A percentile compares a stretch with the other conserved stretches of the same genome.
Conservation (phyloP, 2,888 invertebrate species). For the Aphidoletes aphidimyza region DNA sequence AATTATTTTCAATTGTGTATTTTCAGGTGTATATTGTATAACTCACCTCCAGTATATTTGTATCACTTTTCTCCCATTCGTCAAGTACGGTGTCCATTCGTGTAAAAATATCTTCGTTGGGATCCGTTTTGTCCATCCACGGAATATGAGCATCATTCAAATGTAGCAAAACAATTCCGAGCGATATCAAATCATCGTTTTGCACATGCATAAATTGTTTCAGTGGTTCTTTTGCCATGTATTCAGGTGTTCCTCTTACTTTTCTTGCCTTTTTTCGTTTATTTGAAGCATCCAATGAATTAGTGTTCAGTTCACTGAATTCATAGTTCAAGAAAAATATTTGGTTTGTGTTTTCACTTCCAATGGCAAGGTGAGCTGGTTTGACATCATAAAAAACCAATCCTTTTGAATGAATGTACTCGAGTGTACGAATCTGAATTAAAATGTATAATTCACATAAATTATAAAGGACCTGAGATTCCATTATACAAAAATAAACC, state of each 20-base stretch:
- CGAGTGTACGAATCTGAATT: not conserved
- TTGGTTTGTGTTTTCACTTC: not conserved
- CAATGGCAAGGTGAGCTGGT: not conserved
- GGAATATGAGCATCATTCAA: not conserved
- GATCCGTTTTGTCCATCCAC: not conserved
- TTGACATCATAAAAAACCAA: constrained; percentile 22
- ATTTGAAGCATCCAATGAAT: not conserved
- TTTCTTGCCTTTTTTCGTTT: not conserved
- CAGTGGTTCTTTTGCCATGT: constrained; percentile 21
- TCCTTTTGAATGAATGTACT: constrained; percentile 45
- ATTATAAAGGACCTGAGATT: no score
- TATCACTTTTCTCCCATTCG: not conserved
- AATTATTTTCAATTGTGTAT: no score
- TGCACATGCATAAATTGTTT: not conserved
- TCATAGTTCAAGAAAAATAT: constrained; percentile 17
- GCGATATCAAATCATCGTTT: constrained; percentile 48
- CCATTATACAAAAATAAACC: not conserved
- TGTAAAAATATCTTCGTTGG: not conserved
- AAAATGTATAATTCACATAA: no score
- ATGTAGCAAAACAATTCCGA: not conserved
- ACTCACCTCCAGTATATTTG: not conserved
- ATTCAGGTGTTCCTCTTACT: not conserved
- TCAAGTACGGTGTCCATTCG: not conserved
- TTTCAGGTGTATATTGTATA: no score
- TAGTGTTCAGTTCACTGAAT: not conserved